Conservation (phyloP, 1,140 invertebrate species). For the Drosophila simulans region DNA sequence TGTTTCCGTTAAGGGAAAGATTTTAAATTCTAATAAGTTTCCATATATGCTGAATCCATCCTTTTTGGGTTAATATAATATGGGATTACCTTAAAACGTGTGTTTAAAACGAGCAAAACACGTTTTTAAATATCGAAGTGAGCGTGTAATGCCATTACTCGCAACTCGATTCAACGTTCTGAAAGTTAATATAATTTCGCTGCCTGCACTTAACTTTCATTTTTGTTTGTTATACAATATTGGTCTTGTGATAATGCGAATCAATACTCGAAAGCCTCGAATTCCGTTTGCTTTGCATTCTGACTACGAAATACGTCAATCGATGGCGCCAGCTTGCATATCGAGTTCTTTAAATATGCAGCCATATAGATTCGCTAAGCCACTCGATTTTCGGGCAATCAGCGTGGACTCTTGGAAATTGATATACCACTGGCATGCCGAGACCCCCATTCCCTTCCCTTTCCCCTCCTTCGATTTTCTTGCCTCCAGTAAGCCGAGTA, state of each 20-base stretch:
- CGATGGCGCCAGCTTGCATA: conserved; percentile 42
- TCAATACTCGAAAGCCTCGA: conserved; percentile 13
- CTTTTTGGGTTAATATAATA: background rate
- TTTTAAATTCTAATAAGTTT: background rate
- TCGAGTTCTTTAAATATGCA: conserved; percentile 43
- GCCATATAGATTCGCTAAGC: conserved; percentile 39
- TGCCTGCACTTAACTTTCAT: conserved; percentile 15
- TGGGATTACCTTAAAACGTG: background rate
- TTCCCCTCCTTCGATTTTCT: background rate
- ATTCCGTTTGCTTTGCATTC: conserved; percentile 26
- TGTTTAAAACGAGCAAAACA: background rate
- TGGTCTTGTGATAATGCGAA: conserved; percentile 32
- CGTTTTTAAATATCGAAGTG: background rate
- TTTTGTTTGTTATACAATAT: conserved; percentile 42
- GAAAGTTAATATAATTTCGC: conserved; percentile 26
- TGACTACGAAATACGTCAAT: conserved; percentile 38
- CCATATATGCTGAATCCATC: background rate
- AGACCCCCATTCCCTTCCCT: conserved; percentile 1
- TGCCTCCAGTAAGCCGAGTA: background rate
- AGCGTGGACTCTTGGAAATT: conserved; percentile 34
- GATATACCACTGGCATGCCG: conserved; percentile 5
- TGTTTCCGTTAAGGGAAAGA: background rate
- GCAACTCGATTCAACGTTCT: conserved; percentile 11
- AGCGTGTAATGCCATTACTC: background rate
- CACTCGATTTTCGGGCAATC: conserved; percentile 39